These are phyloP conservation scores for Caenorhabditis sinica DNA, from an alignment of 2,888 invertebrate genomes.

Conservation along the genomic window DNA sequence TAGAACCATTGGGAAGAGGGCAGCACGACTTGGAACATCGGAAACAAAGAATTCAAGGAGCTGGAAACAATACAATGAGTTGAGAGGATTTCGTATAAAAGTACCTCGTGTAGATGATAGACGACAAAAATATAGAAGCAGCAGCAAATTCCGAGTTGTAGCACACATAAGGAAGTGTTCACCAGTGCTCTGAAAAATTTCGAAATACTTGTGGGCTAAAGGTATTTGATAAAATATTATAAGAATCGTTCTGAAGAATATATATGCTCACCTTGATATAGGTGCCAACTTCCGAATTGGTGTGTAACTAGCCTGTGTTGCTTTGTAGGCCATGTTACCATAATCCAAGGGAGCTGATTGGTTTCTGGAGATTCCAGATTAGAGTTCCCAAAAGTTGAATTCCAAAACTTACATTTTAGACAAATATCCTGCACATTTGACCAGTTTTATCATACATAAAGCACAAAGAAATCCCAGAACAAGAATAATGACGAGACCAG, in stretches of 20 bases:
- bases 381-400: background rate
- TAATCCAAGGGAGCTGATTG: slow-evolving; percentile 83
- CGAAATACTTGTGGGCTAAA: too few relatives aligned
- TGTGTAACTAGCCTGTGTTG: slow-evolving; percentile 77
- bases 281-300: slow-evolving; percentile 71
- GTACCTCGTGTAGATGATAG: slow-evolving; percentile 78
- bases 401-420: slow-evolving; percentile 73
- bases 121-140: slow-evolving; percentile 81
- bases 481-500: slow-evolving; percentile 78
- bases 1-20: slow-evolving; percentile 63
- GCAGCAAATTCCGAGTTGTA: slow-evolving; percentile 82
- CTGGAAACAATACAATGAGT: slow-evolving; percentile 13
- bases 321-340: slow-evolving; percentile 84
- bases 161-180: slow-evolving; percentile 75
- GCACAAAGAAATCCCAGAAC: slow-evolving; percentile 78
- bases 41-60: slow-evolving; percentile 54
- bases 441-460: slow-evolving; percentile 81
- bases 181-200: slow-evolving; percentile 73
- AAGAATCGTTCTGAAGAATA: too few relatives aligned
- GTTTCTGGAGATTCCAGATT: slow-evolving; percentile 69
- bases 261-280: slow-evolving; percentile 71
- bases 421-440: slow-evolving; percentile 79
- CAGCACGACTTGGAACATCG: slow-evolving; percentile 49
- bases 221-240: too few relatives aligned
- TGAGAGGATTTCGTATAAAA: background rate